Percentiles rank a stretch among this genome's conserved stretches.
Conservation (phyloP, 2,113 vertebrate species). For the Tragelaphus scriptus region DNA sequence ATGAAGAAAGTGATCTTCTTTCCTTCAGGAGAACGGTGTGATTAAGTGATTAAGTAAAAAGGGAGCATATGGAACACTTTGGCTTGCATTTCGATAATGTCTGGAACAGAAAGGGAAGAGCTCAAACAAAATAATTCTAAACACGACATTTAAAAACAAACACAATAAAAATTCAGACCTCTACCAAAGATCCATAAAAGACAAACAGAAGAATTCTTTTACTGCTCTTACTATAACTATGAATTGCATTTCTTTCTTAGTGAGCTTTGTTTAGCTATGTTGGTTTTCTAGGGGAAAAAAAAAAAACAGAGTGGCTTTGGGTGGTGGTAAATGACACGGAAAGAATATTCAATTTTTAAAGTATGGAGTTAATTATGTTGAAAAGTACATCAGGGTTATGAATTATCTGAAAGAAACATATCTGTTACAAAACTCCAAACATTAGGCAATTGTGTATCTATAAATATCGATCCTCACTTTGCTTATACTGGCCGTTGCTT, state of each 20-base stretch:
- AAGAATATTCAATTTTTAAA: not conserved
- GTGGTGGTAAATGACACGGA: slow-evolving; percentile 27
- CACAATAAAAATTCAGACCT: slow-evolving; percentile 60
- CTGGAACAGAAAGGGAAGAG: slow-evolving; percentile 49
- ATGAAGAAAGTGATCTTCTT: not conserved
- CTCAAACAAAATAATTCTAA: slow-evolving; percentile 60
- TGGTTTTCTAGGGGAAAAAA: slow-evolving; percentile 19
- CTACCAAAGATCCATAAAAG: slow-evolving; percentile 78
- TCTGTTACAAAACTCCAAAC: not conserved
- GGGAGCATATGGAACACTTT: slow-evolving; percentile 41
- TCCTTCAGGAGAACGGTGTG: not conserved
- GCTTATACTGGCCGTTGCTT: not conserved
- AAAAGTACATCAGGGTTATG: not conserved
- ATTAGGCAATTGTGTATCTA: not conserved
- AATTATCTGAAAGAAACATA: slow-evolving; percentile 20
- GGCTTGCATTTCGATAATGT: slow-evolving; percentile 39
- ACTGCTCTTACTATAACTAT: slow-evolving; percentile 74
- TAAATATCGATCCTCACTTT: slow-evolving; percentile 30
- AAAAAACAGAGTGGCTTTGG: not conserved
- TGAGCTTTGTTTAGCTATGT: slow-evolving; percentile 70
- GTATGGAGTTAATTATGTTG: slow-evolving; percentile 36
- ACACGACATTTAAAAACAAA: slow-evolving; percentile 62
- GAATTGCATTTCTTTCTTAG: slow-evolving; percentile 75
- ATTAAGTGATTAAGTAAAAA: slow-evolving; percentile 42
- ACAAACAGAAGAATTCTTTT: slow-evolving; percentile 70